Conservation (phyloP, 2,113 vertebrate genomes). For the Pipra filicauda region DNA sequence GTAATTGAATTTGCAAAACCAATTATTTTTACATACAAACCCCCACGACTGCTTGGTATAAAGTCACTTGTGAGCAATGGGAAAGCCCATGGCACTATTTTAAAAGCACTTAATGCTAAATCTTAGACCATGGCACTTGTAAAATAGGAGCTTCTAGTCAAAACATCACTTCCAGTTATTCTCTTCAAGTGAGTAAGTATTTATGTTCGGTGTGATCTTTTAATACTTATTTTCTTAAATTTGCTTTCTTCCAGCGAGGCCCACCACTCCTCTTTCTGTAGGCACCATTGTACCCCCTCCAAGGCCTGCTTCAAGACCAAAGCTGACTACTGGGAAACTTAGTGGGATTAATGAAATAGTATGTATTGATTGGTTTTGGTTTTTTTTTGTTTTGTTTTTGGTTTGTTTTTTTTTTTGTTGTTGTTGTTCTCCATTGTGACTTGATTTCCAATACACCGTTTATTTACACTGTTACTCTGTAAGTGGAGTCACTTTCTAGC, state of each 20-base stretch:
- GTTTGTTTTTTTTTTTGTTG: background rate
- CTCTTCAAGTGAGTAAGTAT: background rate
- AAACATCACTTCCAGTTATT: background rate
- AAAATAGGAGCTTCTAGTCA: background rate
- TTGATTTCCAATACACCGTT: background rate
- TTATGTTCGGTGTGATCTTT: background rate
- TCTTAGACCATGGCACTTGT: background rate
- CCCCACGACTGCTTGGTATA: background rate
- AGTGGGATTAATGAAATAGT: slow-evolving; percentile 97
- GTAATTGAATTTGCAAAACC: background rate
- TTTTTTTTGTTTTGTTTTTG: background rate
- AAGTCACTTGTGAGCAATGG: background rate
- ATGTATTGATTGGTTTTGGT: slow-evolving; percentile 58
- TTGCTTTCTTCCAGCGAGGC: slow-evolving; percentile 80
- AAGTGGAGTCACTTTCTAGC: background rate
- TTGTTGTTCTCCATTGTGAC: background rate
- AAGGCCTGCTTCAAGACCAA: slow-evolving; percentile 93
- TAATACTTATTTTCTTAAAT: slow-evolving; percentile 53
- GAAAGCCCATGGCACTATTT: background rate
- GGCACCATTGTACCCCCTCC: slow-evolving; percentile 91
- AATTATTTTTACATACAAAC: background rate
- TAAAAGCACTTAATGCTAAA: background rate
- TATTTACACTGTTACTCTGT: background rate
- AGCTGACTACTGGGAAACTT: slow-evolving; percentile 88
- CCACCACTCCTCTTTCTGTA: slow-evolving; percentile 86